phyloP scores from a whole-genome alignment of 2,113 vertebrate genomes.

The Gorsachius goisagi region DNA sequence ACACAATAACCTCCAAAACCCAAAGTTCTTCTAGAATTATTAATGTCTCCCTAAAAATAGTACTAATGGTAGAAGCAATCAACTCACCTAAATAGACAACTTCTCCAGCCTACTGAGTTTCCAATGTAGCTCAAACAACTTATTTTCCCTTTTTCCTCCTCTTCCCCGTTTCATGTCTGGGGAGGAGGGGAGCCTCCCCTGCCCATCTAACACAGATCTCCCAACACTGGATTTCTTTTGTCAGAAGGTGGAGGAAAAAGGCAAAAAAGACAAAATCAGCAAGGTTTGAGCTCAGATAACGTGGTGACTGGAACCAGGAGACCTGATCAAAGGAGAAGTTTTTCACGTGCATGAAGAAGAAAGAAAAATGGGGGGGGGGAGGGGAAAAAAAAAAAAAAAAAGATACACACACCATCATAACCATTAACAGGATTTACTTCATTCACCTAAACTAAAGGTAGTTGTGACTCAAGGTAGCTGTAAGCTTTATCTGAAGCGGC shows the following conservation, averaged over 20 bases:
- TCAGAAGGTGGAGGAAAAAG: neutral
- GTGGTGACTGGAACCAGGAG: neutral
- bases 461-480: neutral
- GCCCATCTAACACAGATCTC: neutral
- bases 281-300: neutral
- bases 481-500: neutral
- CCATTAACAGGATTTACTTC: neutral
- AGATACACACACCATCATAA: too few species aligned
- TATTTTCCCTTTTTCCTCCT: neutral
- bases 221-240: neutral
- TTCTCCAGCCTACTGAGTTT: neutral
- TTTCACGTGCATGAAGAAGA: neutral
- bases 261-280: neutral
- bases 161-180: neutral
- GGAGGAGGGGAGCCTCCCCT: neutral
- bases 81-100: neutral
- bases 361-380: neutral
- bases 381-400: too few species aligned
- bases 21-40: neutral
- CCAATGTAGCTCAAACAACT: neutral
- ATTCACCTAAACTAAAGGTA: neutral
- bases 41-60: neutral
- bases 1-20: neutral
- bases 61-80: neutral
- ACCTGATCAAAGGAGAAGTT: neutral